phyloP scores from a whole-genome alignment of 2,797 vertebrate genomes.

The Rhinatrema bivittatum region DNA sequence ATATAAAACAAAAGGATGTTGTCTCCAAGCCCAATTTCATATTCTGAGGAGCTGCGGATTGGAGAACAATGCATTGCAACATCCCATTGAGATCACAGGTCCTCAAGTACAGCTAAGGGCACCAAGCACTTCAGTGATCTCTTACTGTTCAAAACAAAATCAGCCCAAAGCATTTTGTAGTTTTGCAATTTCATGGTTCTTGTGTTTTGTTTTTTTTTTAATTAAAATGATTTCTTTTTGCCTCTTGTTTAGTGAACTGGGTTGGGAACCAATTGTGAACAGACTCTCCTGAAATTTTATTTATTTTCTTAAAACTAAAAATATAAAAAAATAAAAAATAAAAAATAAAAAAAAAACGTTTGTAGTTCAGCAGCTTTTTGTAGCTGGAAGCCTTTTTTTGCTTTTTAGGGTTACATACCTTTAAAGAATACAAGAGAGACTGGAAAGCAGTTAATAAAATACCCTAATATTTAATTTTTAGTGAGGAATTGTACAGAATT shows the following conservation, averaged over 20 bases:
- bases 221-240: constrained; percentile 29
- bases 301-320: too few species aligned
- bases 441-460: constrained; percentile 21
- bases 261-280: constrained; percentile 12
- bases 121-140: constrained; percentile 15
- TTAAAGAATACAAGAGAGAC: too few species aligned
- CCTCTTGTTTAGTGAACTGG: constrained; percentile 20
- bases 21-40: constrained; percentile 16
- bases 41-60: too few species aligned
- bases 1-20: not conserved
- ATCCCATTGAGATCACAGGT: constrained; percentile 6
- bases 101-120: constrained; percentile 15
- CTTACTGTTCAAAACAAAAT: constrained; percentile 22
- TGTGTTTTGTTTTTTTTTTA: too few species aligned
- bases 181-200: constrained; percentile 24
- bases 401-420: constrained; percentile 32
- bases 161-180: constrained; percentile 6
- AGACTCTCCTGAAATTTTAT: constrained; percentile 25
- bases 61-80: constrained; percentile 12
- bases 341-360: constrained; percentile 18
- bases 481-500: constrained; percentile 15
- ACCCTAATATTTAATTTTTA: constrained; percentile 15
- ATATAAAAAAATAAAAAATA: constrained; percentile 30
- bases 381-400: constrained; percentile 25
- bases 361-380: constrained; percentile 15